phyloP scores from a whole-genome alignment of 2,113 vertebrate genomes.

The Lophochroa leadbeateri region DNA sequence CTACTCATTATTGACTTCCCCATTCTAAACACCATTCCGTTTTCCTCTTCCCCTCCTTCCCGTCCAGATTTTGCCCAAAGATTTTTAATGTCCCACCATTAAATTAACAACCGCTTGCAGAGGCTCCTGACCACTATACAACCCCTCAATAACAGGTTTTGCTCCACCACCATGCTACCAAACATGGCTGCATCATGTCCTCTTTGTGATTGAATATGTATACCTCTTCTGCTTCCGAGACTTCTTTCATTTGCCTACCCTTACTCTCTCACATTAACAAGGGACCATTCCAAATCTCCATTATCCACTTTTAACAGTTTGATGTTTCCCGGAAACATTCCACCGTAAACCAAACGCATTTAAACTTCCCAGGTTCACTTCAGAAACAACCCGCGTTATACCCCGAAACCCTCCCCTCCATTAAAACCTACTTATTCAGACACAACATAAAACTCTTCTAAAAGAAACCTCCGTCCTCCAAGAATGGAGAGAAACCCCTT shows the following conservation, averaged over 20 bases:
- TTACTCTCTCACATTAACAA: neutral
- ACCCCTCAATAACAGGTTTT: slow-evolving; percentile 3
- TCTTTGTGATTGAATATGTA: neutral
- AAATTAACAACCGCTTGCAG: neutral
- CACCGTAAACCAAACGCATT: neutral
- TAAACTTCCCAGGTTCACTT: neutral
- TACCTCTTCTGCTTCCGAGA: neutral
- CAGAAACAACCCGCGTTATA: neutral
- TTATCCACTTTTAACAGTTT: neutral
- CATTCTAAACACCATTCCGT: neutral
- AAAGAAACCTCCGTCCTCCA: neutral
- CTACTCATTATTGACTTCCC: neutral
- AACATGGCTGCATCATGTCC: slow-evolving; percentile 32
- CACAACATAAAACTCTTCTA: neutral
- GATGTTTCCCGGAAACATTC: neutral
- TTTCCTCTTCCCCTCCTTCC: neutral
- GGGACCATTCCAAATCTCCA: neutral
- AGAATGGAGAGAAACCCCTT: neutral
- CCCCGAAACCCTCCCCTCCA: neutral
- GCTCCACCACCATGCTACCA: slow-evolving; percentile 5
- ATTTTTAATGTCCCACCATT: neutral
- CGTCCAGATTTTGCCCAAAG: neutral
- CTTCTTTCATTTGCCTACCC: neutral
- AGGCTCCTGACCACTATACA: neutral
- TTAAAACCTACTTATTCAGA: neutral